Percentiles rank a stretch among this genome's conserved stretches.
Conservation (phyloP, 2,113 vertebrate species). For the Astur gentilis region DNA sequence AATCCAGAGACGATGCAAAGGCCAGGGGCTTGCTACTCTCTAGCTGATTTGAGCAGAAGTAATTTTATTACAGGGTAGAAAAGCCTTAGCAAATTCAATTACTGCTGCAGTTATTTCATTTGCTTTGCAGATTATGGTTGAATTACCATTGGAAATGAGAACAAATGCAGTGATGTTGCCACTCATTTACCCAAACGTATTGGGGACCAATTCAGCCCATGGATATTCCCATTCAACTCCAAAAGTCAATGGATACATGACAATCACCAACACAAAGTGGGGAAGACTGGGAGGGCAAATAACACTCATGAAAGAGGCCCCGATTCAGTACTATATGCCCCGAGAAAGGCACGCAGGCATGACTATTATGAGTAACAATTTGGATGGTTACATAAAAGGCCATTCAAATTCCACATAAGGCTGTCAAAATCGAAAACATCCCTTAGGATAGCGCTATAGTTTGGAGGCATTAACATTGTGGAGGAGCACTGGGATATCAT, state of each 20-base stretch:
- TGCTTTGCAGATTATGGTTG: neutral
- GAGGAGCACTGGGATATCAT: neutral
- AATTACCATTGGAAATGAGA: neutral
- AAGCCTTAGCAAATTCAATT: conserved; percentile 30
- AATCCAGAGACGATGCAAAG: neutral
- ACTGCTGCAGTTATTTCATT: conserved; percentile 4
- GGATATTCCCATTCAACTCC: neutral
- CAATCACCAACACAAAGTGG: neutral
- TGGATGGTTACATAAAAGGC: neutral
- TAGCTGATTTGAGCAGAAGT: neutral
- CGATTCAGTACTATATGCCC: neutral
- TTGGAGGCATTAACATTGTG: neutral
- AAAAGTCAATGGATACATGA: neutral
- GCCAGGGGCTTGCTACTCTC: neutral
- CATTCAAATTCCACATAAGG: neutral
- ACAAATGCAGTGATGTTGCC: neutral
- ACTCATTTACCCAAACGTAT: neutral
- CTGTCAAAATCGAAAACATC: neutral
- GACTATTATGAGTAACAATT: neutral
- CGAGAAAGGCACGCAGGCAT: neutral
- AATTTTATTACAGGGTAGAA: conserved; percentile 23
- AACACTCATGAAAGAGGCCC: neutral
- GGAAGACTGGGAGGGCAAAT: neutral
- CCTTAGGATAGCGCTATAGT: neutral
- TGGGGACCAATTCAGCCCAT: neutral